Percentiles rank a stretch among this genome's conserved stretches.
Conservation (phyloP, 2,888 invertebrate species). For the Lithophane semibrunnea region DNA sequence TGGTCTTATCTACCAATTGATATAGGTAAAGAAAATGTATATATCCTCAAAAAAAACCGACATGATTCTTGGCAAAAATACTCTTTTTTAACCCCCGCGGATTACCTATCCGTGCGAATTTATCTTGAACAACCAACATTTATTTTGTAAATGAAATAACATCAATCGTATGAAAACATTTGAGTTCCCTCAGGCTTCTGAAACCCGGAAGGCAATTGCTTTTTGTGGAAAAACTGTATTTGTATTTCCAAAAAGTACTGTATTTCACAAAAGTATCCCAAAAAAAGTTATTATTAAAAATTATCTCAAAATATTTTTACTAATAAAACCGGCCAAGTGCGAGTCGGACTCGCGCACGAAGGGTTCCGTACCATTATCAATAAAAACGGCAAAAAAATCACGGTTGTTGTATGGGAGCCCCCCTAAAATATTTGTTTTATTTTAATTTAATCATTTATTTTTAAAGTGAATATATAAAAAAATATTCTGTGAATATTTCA, state of each 20-base stretch:
- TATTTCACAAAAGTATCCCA: neutral
- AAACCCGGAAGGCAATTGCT: constrained; percentile 4
- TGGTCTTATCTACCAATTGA: neutral
- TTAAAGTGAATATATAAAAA: too few species aligned
- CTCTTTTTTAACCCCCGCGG: constrained; percentile 11
- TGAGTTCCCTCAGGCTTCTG: neutral
- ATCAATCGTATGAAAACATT: constrained; percentile 27
- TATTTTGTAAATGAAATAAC: constrained; percentile 31
- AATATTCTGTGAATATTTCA: too few species aligned
- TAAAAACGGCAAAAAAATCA: too few species aligned
- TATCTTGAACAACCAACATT: constrained; percentile 11
- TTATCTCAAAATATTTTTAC: too few species aligned
- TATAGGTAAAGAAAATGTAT: neutral
- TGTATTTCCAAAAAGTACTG: neutral
- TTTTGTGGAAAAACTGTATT: neutral
- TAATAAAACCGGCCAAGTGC: too few species aligned
- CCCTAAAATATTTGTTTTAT: too few species aligned
- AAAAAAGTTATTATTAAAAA: too few species aligned
- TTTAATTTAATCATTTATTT: too few species aligned
- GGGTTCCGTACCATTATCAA: too few species aligned
- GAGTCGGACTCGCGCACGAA: too few species aligned
- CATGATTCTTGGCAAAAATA: neutral
- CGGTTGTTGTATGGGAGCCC: too few species aligned
- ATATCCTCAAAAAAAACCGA: neutral
- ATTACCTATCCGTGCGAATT: constrained; percentile 1